Conservation (phyloP, 2,113 vertebrate genomes). For the Suricata suricatta region DNA sequence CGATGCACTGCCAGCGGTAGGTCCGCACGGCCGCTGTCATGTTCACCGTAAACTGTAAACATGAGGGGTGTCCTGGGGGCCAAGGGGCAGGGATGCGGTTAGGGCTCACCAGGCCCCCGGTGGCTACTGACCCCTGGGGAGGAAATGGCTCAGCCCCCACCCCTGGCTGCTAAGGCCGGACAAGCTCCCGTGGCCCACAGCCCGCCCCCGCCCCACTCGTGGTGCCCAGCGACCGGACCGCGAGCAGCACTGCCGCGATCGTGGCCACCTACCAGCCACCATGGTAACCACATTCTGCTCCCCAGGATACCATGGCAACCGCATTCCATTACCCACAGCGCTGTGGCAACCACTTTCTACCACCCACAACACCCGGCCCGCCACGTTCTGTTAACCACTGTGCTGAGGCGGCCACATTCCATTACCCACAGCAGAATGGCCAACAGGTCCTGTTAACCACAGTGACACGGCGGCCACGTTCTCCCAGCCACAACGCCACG, state of each 20-base stretch:
- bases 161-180: not conserved
- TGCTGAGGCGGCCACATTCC: slow-evolving; percentile 49
- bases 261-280: slow-evolving; percentile 35
- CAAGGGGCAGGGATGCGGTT: not conserved
- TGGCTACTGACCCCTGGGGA: not conserved
- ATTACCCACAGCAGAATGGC: slow-evolving; percentile 15
- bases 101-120: not conserved
- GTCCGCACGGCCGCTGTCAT: slow-evolving; percentile 96
- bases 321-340: slow-evolving; percentile 62
- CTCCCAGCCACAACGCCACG: not conserved
- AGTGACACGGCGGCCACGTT: not conserved
- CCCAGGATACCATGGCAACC: slow-evolving; percentile 69
- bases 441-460: not conserved
- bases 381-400: slow-evolving; percentile 3
- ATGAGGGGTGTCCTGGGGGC: slow-evolving; percentile 93
- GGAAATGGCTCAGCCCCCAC: not conserved
- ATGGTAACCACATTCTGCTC: slow-evolving; percentile 69
- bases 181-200: not conserved
- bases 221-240: not conserved
- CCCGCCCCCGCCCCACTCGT: not conserved
- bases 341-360: slow-evolving; percentile 71
- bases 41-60: slow-evolving; percentile 96
- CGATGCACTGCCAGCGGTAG: slow-evolving; percentile 97
- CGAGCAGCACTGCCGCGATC: not conserved
- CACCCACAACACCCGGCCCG: slow-evolving; percentile 60